Conservation (phyloP, 2,888 invertebrate genomes). For the Galeruca laticollis region DNA sequence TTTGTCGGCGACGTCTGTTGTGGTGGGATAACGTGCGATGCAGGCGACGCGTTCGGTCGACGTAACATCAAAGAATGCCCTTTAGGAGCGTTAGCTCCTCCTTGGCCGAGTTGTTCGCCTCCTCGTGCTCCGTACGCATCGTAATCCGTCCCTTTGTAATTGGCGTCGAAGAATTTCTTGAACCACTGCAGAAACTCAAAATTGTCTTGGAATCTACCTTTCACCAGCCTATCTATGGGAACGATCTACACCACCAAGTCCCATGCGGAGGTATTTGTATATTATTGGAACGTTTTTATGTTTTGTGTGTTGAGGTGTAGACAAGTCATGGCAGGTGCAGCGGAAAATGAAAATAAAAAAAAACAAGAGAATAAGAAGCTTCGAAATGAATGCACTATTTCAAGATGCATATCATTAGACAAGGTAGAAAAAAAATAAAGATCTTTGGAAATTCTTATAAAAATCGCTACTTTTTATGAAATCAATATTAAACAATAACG, state of each 20-base stretch:
- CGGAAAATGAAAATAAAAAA: conserved; percentile 32
- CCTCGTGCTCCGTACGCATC: conserved; percentile 89
- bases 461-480: neutral
- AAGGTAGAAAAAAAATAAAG: neutral
- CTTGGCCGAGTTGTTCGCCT: conserved; percentile 87
- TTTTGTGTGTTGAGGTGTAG: conserved; percentile 15
- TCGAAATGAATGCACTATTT: conserved; percentile 3
- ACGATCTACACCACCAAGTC: conserved; percentile 76
- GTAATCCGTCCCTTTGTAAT: conserved; percentile 95
- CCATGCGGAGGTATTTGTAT: neutral
- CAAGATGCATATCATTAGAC: neutral
- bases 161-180: conserved; percentile 99
- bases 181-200: conserved; percentile 99
- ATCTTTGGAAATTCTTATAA: neutral
- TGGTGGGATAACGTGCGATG: conserved; percentile 1
- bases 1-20: conserved; percentile 33
- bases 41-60: conserved; percentile 57
- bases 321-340: conserved; percentile 21
- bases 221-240: conserved; percentile 94
- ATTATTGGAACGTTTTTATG: conserved; percentile 9
- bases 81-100: conserved; percentile 73
- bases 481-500: too few species aligned
- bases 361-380: conserved; percentile 27
- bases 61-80: conserved; percentile 67
- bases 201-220: conserved; percentile 99